Base-by-base conservation (phyloP, 2,113 vertebrate genomes). In the Polyodon spathula region DNA sequence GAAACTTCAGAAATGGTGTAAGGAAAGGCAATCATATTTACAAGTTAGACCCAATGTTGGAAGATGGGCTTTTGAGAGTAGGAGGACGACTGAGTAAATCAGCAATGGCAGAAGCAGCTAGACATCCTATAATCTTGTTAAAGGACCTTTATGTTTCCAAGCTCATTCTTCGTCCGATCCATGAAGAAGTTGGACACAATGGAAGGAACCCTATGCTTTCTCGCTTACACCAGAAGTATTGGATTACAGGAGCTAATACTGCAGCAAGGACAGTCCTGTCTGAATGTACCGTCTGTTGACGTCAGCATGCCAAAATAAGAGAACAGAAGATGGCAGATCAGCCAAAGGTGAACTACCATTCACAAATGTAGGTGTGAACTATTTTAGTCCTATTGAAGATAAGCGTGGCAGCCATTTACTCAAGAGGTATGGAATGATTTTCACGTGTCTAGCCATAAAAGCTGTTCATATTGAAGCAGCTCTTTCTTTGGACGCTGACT, bases 311-410 rank as follows among this genome's bases (percentile, higher is more conserved):
- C 39, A 51, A 39, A 9, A 4, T 39, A 4, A 56, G 55, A 3
- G 37, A 69, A 56, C 58, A 71, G 53, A 44, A 63, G n/a, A 4
- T 66, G 52, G 56, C 64, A 16, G 58, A 66, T 55, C 37, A 66
- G 41, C 61, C 64, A 1, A 39, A n/a, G 65, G 48, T 17, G n/a
- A 58, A 6, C 55, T 61, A 9, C 68, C 65, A 11, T 64, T 58
- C 8, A 46, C 40, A 1, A 54, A 58, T 9, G 41, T 52, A 17
- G 58, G 53, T 6, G 57, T 60, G 4, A 54, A 68, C n/a, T 68
- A 58, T 37, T 65, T 68, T 40, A 65, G n/a, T n/a, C n/a, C n/a
- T n/a, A n/a, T n/a, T n/a, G n/a, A n/a, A n/a, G n/a, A n/a, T n/a
- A n/a, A n/a, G n/a, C n/a, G n/a, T n/a, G n/a, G n/a, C n/a, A n/a